Conservation (phyloP, 2,888 invertebrate species). For the Drosophila birchii region DNA sequence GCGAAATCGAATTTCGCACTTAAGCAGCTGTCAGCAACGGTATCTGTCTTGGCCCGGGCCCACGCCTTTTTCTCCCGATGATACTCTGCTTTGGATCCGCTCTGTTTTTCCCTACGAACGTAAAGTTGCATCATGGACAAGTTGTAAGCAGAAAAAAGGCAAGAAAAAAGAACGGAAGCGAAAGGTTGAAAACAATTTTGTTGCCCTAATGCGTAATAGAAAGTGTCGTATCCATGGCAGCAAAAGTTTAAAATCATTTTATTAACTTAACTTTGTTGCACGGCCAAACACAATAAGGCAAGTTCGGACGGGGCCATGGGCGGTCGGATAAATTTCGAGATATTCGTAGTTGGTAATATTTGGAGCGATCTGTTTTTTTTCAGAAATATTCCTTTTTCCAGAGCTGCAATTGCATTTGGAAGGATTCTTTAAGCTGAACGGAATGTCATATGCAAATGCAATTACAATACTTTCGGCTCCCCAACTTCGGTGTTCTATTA, state of each 20-base stretch:
- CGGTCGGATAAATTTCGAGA: not conserved
- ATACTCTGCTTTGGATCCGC: not conserved
- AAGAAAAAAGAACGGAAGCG: not conserved
- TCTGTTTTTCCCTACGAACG: constrained; percentile 15
- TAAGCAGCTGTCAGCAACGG: constrained; percentile 35
- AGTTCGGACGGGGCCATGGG: not conserved
- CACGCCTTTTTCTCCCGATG: not conserved
- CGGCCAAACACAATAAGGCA: constrained; percentile 8
- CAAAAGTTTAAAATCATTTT: constrained; percentile 53
- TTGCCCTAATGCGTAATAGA: constrained; percentile 46
- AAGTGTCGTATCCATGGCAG: constrained; percentile 44
- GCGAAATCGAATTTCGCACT: constrained; percentile 46
- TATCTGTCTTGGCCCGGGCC: constrained; percentile 24
- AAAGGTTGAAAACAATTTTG: constrained; percentile 47
- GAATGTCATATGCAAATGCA: constrained; percentile 64
- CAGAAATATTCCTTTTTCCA: not conserved
- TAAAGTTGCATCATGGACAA: constrained; percentile 32
- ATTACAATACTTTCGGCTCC: constrained; percentile 40
- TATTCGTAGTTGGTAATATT: not conserved
- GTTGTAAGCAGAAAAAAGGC: constrained; percentile 22
- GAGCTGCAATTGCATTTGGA: not conserved
- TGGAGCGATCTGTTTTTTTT: not conserved
- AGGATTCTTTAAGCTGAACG: constrained; percentile 7
- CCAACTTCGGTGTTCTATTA: constrained; percentile 23
- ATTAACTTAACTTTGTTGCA: constrained; percentile 46